These are phyloP conservation scores for Dendrocincla tyrannina DNA, from an alignment of 2,797 vertebrate species.

Conservation along the genomic window DNA sequence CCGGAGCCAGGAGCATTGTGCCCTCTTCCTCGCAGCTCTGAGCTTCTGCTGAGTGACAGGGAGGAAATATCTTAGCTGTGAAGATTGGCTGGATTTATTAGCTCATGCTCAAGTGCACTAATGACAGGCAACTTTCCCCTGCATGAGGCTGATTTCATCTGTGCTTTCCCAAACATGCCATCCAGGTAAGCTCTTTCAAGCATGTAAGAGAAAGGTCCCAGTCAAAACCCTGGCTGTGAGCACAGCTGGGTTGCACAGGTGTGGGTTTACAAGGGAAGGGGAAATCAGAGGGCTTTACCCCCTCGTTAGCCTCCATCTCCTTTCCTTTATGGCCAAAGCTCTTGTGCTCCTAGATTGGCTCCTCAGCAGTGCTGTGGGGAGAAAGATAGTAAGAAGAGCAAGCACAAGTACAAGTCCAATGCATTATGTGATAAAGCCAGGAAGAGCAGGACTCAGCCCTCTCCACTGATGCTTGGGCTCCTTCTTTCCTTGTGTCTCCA, in stretches of 20 bases:
- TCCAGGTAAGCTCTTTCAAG: not conserved
- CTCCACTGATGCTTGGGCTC: not conserved
- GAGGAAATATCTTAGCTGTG: conserved; percentile 19
- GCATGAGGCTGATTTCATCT: not conserved
- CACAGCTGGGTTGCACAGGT: not conserved
- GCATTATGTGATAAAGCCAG: not conserved
- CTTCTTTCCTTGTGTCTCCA: not conserved
- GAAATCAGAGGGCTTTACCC: not conserved
- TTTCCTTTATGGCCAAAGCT: not conserved
- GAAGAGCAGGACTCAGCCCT: not conserved
- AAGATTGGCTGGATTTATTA: conserved; percentile 7
- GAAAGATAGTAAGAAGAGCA: not conserved
- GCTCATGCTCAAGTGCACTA: not conserved
- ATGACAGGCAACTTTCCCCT: not conserved
- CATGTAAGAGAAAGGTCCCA: not conserved
- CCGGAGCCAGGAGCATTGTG: not conserved
- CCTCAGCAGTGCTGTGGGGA: not conserved
- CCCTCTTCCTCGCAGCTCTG: not conserved
- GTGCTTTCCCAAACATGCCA: not conserved
- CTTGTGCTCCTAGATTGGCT: not conserved
- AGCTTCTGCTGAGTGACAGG: not conserved
- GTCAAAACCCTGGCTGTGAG: not conserved
- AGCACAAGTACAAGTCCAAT: not conserved
- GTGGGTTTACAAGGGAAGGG: conserved; percentile 36
- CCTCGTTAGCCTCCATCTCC: not conserved